Evolutionary conservation across 2,113 vertebrate genomes (phyloP), one percentile per base, ranked within the genome.

Genomic region (Erinaceus europaeus): DNA sequence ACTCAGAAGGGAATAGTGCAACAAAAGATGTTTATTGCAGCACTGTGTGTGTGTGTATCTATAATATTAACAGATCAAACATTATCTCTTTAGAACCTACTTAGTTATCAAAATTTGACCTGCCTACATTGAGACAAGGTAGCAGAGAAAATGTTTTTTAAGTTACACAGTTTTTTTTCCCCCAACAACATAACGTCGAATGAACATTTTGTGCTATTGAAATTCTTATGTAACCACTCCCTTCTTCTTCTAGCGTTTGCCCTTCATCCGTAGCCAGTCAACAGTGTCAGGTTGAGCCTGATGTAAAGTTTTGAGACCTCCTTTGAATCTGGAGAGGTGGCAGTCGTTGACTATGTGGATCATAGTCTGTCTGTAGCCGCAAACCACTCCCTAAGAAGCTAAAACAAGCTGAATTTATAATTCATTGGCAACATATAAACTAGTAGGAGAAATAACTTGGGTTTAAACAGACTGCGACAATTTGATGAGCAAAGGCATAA

Each of bases 181-280:
- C 67, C 72, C 27, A 69, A 34, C 20, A 74, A 59, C 21, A 25
- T 3, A 42, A 52, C 71, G 20, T 80, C 34, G 32, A 88, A n/a
- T 5, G 73, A 86, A 84, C 29, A 68, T 79, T 88, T 80, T 65
- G 25, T 74, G 50, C 72, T 88, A 50, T 62, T 89, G 61, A 82
- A 93, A 92, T 71, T 69, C 73, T 93, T 91, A 92, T 17, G 46
- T 91, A 92, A 91, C 42, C 72, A 57, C 38, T 72, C 69, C 69
- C 89, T 83, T n/a, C n/a, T n/a, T n/a, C n/a, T n/a, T n/a, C n/a
- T n/a, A n/a, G n/a, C n/a, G n/a, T n/a, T n/a, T n/a, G n/a, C n/a
- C n/a, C n/a, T n/a, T n/a, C n/a, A n/a, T n/a, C n/a, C n/a, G n/a
- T n/a, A n/a, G n/a, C n/a, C n/a, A n/a, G n/a, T n/a, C n/a, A n/a